Conservation (phyloP, 2,113 vertebrate genomes). For the Cariama cristata region DNA sequence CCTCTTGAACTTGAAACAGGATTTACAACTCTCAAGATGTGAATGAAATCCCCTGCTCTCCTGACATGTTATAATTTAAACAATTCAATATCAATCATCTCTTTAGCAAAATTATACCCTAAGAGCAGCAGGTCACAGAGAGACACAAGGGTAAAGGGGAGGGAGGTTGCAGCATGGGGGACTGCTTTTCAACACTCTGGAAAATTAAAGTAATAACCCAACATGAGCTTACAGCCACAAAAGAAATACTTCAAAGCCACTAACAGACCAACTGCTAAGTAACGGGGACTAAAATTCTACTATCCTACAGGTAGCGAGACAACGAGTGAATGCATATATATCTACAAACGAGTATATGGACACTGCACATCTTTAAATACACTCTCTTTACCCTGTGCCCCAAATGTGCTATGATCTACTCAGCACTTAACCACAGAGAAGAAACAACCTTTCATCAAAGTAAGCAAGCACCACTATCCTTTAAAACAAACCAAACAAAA, state of each 20-base stretch:
- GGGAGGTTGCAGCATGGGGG: neutral
- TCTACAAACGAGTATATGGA: neutral
- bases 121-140: neutral
- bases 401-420: neutral
- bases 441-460: neutral
- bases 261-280: neutral
- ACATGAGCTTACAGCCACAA: neutral
- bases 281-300: neutral
- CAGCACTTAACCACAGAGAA: neutral
- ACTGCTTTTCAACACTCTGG: neutral
- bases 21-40: neutral
- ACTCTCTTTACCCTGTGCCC: neutral
- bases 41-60: neutral
- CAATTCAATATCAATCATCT: neutral
- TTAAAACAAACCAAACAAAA: neutral
- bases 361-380: neutral
- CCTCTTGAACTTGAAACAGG: neutral
- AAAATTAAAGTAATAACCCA: neutral
- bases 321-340: neutral
- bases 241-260: neutral
- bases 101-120: neutral
- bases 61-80: neutral
- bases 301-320: neutral
- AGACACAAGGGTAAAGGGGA: neutral
- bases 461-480: neutral